Percentiles rank a stretch among this genome's conserved stretches.
phyloP scores from a whole-genome alignment of 1,140 invertebrate species.

The Macrobrachium nipponense region DNA sequence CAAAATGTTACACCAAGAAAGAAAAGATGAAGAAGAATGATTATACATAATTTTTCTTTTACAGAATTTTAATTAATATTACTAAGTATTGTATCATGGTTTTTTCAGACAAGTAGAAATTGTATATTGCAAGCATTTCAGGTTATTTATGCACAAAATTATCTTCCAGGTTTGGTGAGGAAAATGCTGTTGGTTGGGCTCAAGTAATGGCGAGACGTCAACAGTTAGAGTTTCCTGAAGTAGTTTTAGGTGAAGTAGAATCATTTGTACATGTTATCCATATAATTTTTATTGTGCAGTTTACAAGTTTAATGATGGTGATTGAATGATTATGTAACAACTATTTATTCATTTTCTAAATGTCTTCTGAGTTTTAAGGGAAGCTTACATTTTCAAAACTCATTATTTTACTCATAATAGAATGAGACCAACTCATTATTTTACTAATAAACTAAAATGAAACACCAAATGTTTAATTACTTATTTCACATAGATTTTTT shows the following conservation, averaged over 20 bases:
- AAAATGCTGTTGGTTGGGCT: slow-evolving; percentile 69
- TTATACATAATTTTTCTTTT: too few relatives aligned
- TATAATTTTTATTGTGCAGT: background rate
- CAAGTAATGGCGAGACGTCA: slow-evolving; percentile 65
- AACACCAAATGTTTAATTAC: background rate
- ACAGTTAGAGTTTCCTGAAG: slow-evolving; percentile 47
- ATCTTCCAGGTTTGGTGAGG: slow-evolving; percentile 68
- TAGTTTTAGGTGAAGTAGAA: slow-evolving; percentile 54
- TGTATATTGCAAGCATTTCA: background rate
- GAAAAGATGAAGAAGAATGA: too few relatives aligned
- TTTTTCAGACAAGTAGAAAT: background rate
- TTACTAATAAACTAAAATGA: background rate
- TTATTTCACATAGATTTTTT: background rate
- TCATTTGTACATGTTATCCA: background rate
- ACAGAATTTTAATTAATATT: too few relatives aligned
- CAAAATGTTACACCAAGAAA: too few relatives aligned
- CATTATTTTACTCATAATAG: too few relatives aligned
- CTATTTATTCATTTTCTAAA: too few relatives aligned
- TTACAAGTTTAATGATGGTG: too few relatives aligned
- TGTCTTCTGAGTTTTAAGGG: too few relatives aligned
- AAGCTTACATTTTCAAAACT: too few relatives aligned
- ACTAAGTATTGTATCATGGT: too few relatives aligned
- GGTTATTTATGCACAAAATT: background rate
- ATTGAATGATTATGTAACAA: too few relatives aligned
- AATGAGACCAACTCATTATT: background rate